Conservation (phyloP, 1,140 invertebrate species). For the Lucilia cuprina region DNA sequence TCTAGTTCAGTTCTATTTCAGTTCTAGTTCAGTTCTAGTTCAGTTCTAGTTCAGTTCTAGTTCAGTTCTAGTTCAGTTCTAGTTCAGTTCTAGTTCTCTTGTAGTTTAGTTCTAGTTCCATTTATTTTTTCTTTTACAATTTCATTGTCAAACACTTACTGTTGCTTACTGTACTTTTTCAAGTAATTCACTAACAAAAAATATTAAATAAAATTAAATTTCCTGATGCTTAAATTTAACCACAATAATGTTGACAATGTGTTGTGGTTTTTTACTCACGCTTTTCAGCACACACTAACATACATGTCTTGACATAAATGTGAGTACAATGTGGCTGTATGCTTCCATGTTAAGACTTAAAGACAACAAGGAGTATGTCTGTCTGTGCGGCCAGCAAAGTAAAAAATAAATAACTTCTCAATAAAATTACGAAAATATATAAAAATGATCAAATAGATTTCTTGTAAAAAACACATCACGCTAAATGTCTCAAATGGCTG, state of each 20-base stretch:
- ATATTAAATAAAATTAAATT: neutral
- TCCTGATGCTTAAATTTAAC: conserved; percentile 14
- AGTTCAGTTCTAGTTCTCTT: no score
- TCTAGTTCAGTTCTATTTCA: no score
- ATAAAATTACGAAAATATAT: neutral
- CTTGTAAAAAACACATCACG: neutral
- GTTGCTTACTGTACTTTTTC: neutral
- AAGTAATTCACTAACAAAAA: neutral
- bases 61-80: no score
- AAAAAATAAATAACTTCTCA: neutral
- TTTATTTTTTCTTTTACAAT: no score
- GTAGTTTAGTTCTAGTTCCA: no score
- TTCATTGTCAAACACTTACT: no score
- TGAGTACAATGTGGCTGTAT: neutral
- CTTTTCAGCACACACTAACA: conserved; percentile 23
- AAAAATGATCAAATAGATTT: neutral
- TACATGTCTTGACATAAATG: neutral
- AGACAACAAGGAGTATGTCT: neutral
- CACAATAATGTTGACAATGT: conserved; percentile 32
- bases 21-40: no score
- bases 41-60: no score
- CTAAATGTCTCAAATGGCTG: neutral
- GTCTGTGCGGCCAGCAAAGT: neutral
- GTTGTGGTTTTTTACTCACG: conserved; percentile 33
- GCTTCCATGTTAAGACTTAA: neutral